Conservation (phyloP, 2,888 invertebrate species). For the Papilio elwesi region DNA sequence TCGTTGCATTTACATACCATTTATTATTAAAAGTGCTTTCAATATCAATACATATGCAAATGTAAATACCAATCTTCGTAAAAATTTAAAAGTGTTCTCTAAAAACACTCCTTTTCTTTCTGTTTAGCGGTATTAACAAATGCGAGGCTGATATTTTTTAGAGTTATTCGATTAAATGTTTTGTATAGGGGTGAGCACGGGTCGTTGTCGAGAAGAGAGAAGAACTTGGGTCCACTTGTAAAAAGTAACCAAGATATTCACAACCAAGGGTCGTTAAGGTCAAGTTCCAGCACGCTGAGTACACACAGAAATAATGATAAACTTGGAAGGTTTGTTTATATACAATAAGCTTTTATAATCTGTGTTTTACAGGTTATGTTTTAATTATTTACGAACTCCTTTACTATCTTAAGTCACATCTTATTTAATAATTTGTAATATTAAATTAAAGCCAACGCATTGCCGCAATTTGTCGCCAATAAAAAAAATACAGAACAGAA, state of each 20-base stretch:
- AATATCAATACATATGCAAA: too few species aligned
- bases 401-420: neutral
- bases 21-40: too few species aligned
- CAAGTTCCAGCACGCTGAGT: slow-evolving; percentile 84
- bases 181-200: slow-evolving; percentile 70
- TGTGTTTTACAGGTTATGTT: slow-evolving; percentile 18
- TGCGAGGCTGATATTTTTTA: slow-evolving; percentile 4
- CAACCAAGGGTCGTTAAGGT: slow-evolving; percentile 84
- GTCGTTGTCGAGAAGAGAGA: slow-evolving; percentile 74
- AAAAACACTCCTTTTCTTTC: neutral
- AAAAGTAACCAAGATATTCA: slow-evolving; percentile 69
- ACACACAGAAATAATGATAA: slow-evolving; percentile 83
- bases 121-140: neutral
- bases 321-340: slow-evolving; percentile 66
- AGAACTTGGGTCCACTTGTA: slow-evolving; percentile 65
- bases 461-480: neutral
- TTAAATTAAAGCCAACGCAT: neutral
- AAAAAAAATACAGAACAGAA: neutral
- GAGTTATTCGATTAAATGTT: slow-evolving; percentile 25
- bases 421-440: neutral
- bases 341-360: slow-evolving; percentile 30
- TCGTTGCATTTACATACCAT: too few species aligned
- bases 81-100: neutral
- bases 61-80: neutral
- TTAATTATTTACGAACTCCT: neutral